Percentiles rank a stretch among this genome's conserved stretches.
These are phyloP conservation scores for Drosophila mojavensis DNA, from an alignment of 1,140 invertebrate species.

Conservation along the genomic window DNA sequence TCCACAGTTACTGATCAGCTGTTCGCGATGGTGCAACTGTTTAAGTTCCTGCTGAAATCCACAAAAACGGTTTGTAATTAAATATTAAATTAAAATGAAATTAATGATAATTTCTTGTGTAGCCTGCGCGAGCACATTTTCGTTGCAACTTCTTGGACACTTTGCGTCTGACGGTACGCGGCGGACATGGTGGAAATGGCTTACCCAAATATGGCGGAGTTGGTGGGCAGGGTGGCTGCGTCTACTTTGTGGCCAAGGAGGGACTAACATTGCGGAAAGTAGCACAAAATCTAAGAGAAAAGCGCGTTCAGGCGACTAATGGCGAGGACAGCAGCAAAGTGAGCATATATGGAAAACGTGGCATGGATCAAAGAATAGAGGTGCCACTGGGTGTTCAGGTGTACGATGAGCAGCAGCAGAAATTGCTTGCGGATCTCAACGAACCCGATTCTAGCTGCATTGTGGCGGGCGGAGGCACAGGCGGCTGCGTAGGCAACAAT, in stretches of 20 bases:
- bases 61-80: constrained; percentile 57
- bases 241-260: constrained; percentile 89
- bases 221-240: constrained; percentile 94
- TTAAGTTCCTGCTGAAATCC: constrained; percentile 74
- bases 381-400: constrained; percentile 92
- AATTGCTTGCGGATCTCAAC: constrained; percentile 91
- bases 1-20: constrained; percentile 25
- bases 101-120: background rate
- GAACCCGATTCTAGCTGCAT: constrained; percentile 87
- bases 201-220: constrained; percentile 91
- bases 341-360: constrained; percentile 90
- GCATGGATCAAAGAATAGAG: constrained; percentile 88
- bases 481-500: constrained; percentile 91
- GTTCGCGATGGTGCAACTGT: constrained; percentile 72
- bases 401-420: constrained; percentile 87
- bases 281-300: constrained; percentile 82
- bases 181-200: constrained; percentile 91
- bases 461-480: constrained; percentile 85
- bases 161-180: constrained; percentile 89
- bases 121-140: constrained; percentile 73
- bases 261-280: constrained; percentile 86
- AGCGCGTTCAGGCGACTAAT: constrained; percentile 86
- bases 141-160: constrained; percentile 88
- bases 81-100: background rate
- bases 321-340: constrained; percentile 90